Conservation (phyloP, 2,888 invertebrate species). For the Aspidiotus destructor region DNA sequence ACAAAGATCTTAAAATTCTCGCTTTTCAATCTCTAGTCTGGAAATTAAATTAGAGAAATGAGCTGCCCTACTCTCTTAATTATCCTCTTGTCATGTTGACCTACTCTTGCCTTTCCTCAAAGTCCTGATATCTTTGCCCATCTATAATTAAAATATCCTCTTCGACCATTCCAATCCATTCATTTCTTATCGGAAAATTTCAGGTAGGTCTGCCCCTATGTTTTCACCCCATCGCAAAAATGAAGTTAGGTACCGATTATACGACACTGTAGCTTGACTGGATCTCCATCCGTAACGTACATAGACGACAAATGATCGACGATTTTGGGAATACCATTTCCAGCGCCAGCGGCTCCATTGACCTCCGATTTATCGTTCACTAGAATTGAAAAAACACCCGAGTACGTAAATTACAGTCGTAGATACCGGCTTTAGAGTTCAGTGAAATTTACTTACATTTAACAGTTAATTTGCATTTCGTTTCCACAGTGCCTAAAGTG, state of each 20-base stretch:
- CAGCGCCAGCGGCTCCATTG: constrained; percentile 5
- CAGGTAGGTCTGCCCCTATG: background rate
- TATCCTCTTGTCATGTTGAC: no score
- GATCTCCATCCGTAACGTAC: constrained; percentile 77
- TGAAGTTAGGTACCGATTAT: constrained; percentile 42
- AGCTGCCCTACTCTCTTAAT: no score
- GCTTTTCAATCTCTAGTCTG: no score
- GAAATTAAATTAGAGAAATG: no score
- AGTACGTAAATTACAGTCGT: background rate
- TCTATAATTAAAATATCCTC: no score
- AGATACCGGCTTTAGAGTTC: background rate
- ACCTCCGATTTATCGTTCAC: constrained; percentile 26
- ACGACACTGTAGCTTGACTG: constrained; percentile 69
- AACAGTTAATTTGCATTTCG: constrained; percentile 71
- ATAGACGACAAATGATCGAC: constrained; percentile 75
- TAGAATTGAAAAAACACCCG: background rate
- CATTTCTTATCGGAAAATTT: no score
- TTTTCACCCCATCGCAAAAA: background rate
- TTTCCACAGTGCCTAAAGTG: constrained; percentile 75
- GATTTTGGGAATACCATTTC: constrained; percentile 45
- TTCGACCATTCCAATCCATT: no score
- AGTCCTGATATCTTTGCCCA: no score
- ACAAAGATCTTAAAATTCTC: no score
- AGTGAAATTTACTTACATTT: constrained; percentile 56
- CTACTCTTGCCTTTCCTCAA: no score